Conservation (phyloP, 1,140 invertebrate species). For the Trichoplusia ni region DNA sequence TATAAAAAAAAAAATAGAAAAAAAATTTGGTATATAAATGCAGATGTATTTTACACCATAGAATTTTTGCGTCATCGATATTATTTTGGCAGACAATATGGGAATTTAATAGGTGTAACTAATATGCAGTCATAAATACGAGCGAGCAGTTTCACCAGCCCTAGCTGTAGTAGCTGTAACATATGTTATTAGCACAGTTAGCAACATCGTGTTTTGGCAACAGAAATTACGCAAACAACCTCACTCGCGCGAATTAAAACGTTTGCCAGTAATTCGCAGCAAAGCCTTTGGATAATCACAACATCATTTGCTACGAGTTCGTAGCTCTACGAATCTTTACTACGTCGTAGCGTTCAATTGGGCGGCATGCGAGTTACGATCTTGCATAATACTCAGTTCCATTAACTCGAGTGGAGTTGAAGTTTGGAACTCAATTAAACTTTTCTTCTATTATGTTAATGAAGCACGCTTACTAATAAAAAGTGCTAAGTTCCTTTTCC, state of each 20-base stretch:
- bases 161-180: slow-evolving; percentile 17
- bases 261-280: slow-evolving; percentile 23
- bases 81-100: no score
- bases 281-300: slow-evolving; percentile 25
- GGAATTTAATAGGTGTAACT: no score
- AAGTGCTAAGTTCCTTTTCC: slow-evolving; percentile 19
- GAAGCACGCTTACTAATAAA: slow-evolving; percentile 27
- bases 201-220: slow-evolving; percentile 21
- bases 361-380: slow-evolving; percentile 33
- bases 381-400: slow-evolving; percentile 35
- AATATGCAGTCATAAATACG: no score
- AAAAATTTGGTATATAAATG: no score
- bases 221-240: slow-evolving; percentile 22
- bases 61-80: no score
- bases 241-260: slow-evolving; percentile 24
- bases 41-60: no score
- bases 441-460: slow-evolving; percentile 44
- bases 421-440: slow-evolving; percentile 43
- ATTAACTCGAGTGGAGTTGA: slow-evolving; percentile 26
- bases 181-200: slow-evolving; percentile 22
- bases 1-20: no score
- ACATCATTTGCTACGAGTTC: slow-evolving; percentile 16
- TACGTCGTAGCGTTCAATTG: slow-evolving; percentile 32
- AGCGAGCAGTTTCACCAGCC: background rate
- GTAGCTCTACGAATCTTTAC: slow-evolving; percentile 24